Percentiles rank a stretch among this genome's conserved stretches.
phyloP scores from a whole-genome alignment of 2,888 invertebrate genomes.

The Phymatocera aterrima region DNA sequence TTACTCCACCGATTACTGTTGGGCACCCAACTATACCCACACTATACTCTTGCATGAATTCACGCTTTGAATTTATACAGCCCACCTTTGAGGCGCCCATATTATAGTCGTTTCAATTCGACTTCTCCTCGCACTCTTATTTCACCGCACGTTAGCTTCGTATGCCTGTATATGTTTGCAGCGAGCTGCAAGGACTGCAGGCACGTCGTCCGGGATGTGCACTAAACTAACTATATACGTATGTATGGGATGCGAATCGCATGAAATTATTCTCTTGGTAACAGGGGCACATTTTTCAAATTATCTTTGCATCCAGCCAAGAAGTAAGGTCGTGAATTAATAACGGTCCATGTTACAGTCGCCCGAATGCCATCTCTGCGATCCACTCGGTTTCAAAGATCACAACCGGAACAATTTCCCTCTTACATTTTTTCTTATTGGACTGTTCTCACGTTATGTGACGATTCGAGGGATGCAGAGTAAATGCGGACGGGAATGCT shows the following conservation, averaged over 20 bases:
- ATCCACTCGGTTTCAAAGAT: neutral
- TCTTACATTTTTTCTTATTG: neutral
- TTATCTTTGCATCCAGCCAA: neutral
- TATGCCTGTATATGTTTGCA: too few relatives aligned
- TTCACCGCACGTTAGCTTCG: too few relatives aligned
- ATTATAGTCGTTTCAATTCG: neutral
- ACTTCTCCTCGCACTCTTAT: neutral
- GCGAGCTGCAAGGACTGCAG: neutral
- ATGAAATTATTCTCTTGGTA: neutral
- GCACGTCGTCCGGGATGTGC: neutral
- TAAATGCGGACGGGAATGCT: too few relatives aligned
- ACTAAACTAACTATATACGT: neutral
- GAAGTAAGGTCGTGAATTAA: neutral
- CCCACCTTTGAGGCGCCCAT: neutral
- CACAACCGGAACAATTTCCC: neutral
- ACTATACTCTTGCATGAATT: neutral
- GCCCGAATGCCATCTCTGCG: neutral
- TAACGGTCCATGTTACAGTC: neutral
- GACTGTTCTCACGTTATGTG: too few relatives aligned
- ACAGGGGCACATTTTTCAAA: neutral
- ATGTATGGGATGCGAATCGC: neutral
- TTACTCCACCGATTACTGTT: slow-evolving; percentile 27
- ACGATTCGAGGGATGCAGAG: too few relatives aligned
- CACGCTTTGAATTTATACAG: neutral
- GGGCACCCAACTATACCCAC: neutral